phyloP scores from a whole-genome alignment of 2,888 invertebrate genomes.

The Andrena hattorfiana region DNA sequence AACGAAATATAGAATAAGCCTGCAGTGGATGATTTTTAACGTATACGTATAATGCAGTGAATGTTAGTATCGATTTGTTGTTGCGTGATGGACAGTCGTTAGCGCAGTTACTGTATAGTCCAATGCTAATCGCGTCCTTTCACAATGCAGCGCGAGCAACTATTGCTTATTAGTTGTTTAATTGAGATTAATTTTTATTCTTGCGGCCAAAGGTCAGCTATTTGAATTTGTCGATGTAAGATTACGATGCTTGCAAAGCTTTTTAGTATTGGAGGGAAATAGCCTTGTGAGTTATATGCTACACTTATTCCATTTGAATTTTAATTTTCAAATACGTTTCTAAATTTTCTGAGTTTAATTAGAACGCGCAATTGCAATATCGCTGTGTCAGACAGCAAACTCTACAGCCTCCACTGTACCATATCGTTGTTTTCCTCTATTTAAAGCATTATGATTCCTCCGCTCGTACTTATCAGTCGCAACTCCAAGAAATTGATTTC shows the following conservation, averaged over 20 bases:
- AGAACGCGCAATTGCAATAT: background rate
- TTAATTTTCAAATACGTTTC: no score
- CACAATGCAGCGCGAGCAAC: background rate
- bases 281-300: no score
- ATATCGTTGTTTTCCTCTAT: background rate
- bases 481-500: slow-evolving; percentile 9
- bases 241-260: no score
- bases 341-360: no score
- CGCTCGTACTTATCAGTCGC: background rate
- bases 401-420: background rate
- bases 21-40: background rate
- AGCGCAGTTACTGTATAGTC: background rate
- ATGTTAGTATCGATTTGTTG: slow-evolving; percentile 7
- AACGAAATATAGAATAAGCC: background rate
- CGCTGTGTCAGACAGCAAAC: background rate
- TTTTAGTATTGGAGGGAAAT: no score
- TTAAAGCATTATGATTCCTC: background rate
- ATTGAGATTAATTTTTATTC: background rate
- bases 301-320: no score
- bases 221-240: no score
- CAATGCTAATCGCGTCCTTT: background rate
- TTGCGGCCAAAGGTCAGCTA: no score
- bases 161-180: background rate
- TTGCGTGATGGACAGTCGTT: background rate
- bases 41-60: background rate